These are phyloP conservation scores for Platyrinchus mystaceus DNA, from an alignment of 2,797 vertebrate genomes.

Conservation along the genomic window DNA sequence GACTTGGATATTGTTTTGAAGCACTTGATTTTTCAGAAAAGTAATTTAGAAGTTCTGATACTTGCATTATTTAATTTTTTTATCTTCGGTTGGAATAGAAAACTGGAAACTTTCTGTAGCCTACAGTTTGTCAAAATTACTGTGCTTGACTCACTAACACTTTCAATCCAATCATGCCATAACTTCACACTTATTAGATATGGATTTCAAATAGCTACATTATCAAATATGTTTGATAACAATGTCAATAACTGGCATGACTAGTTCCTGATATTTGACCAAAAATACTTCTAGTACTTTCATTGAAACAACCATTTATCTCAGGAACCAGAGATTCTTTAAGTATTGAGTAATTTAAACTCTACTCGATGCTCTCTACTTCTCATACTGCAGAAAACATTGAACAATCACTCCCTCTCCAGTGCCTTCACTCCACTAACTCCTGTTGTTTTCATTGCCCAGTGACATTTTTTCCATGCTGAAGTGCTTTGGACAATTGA, in stretches of 20 bases:
- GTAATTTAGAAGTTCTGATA: not conserved
- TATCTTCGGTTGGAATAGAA: not conserved
- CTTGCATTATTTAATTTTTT: not conserved
- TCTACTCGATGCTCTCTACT: not conserved
- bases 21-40: not conserved
- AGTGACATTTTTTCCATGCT: not conserved
- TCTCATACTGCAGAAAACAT: not conserved
- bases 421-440: not conserved
- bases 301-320: not conserved
- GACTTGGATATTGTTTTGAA: not conserved
- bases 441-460: not conserved
- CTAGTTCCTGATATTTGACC: not conserved
- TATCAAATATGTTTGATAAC: not conserved
- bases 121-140: not conserved
- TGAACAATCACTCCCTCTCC: not conserved
- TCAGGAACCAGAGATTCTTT: not conserved
- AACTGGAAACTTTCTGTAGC: not conserved
- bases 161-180: not conserved
- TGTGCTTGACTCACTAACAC: not conserved
- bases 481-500: not conserved
- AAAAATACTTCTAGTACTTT: not conserved
- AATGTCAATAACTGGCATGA: not conserved
- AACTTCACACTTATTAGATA: not conserved
- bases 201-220: not conserved
- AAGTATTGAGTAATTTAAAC: not conserved